Percentiles rank a stretch among this genome's conserved stretches.
Conservation (phyloP, 2,797 vertebrate species). For the Gymnodraco acuticeps region DNA sequence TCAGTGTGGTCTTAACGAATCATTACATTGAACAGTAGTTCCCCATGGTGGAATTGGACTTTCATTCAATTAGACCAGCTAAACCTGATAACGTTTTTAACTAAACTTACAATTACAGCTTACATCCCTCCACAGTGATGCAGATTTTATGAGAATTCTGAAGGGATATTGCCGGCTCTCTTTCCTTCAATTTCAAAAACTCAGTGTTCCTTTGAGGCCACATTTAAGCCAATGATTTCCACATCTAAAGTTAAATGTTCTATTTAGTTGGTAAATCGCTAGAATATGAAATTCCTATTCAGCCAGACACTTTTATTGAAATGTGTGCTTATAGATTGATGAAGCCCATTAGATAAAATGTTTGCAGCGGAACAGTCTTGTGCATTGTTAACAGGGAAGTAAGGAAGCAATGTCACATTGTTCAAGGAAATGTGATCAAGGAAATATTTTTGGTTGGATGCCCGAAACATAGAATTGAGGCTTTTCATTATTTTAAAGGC, state of each 20-base stretch:
- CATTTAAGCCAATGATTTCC: constrained; percentile 46
- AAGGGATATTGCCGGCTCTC: background rate
- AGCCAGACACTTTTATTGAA: constrained; percentile 21
- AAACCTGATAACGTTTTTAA: constrained; percentile 14
- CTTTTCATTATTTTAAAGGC: too few relatives aligned
- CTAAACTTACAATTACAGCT: constrained; percentile 18
- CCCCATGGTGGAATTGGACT: background rate
- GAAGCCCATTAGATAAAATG: constrained; percentile 27
- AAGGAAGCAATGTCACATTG: background rate
- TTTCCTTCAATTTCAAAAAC: constrained; percentile 40
- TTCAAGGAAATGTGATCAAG: background rate
- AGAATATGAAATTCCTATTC: constrained; percentile 29
- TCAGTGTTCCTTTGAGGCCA: constrained; percentile 23
- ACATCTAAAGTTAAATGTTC: constrained; percentile 31
- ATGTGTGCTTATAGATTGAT: constrained; percentile 33
- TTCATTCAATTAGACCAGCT: constrained; percentile 8
- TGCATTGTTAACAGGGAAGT: background rate
- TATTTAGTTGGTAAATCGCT: constrained; percentile 37
- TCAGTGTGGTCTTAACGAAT: constrained; percentile 22
- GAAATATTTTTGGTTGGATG: too few relatives aligned
- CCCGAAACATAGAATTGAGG: too few relatives aligned
- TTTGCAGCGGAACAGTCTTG: constrained; percentile 3
- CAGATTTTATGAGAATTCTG: constrained; percentile 27
- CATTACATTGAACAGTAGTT: background rate
- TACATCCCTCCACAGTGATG: constrained; percentile 1